Percentiles rank a stretch among this genome's conserved stretches.
Evolutionary conservation across 1,140 invertebrate species (phyloP).

Genomic region (Battus philenor): DNA sequence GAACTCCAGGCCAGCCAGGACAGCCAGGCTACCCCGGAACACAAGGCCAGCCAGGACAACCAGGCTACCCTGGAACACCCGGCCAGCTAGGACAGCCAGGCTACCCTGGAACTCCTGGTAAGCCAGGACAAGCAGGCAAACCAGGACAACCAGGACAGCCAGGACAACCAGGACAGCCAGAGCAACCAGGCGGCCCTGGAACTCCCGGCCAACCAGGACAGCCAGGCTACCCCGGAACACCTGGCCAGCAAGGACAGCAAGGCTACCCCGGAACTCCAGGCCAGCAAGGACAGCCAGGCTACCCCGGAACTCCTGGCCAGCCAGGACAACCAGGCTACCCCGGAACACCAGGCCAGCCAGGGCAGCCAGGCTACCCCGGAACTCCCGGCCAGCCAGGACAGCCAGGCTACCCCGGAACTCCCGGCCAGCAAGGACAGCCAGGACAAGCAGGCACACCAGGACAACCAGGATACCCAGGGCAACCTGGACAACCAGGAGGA

Average conservation of each 20-base stretch:
- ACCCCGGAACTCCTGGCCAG: slow-evolving; percentile 6
- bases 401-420: slow-evolving; percentile 29
- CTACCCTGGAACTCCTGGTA: slow-evolving; percentile 22
- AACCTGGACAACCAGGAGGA: slow-evolving; percentile 30
- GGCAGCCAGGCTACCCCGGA: slow-evolving; percentile 24
- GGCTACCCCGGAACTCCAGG: slow-evolving; percentile 14
- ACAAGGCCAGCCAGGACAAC: slow-evolving; percentile 17
- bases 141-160: slow-evolving; percentile 17
- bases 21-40: slow-evolving; percentile 17
- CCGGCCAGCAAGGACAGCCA: slow-evolving; percentile 30
- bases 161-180: slow-evolving; percentile 13
- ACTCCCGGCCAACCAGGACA: slow-evolving; percentile 13
- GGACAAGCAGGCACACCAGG: slow-evolving; percentile 27
- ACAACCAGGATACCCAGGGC: slow-evolving; percentile 25
- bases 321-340: slow-evolving; percentile 7
- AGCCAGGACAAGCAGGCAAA: too few species aligned
- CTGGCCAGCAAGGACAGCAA: slow-evolving; percentile 8
- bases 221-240: slow-evolving; percentile 20
- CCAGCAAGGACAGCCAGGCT: slow-evolving; percentile 21
- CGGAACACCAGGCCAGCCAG: slow-evolving; percentile 15
- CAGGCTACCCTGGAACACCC: slow-evolving; percentile 17
- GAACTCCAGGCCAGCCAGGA: slow-evolving; percentile 13
- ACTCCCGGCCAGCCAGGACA: slow-evolving; percentile 22
- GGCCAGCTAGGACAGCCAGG: slow-evolving; percentile 18
- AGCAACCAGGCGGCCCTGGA: neutral